phyloP scores from a whole-genome alignment of 1,140 invertebrate genomes.

The Mya arenaria region DNA sequence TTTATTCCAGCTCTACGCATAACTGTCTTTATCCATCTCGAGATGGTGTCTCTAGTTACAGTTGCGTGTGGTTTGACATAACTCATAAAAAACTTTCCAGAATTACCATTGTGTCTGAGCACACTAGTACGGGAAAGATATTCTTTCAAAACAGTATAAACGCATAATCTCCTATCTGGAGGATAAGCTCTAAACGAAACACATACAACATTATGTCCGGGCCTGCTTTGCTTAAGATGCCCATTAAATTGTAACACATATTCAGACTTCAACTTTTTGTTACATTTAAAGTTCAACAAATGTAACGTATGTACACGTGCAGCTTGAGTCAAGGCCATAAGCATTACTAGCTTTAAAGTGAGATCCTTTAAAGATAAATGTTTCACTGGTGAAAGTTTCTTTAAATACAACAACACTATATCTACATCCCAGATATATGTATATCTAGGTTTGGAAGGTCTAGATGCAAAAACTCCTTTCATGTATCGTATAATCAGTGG shows the following conservation, averaged over 20 bases:
- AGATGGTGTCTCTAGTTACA: constrained; percentile 39
- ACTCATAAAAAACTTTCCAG: constrained; percentile 39
- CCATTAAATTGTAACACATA: neutral
- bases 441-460: neutral
- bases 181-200: constrained; percentile 1
- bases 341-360: constrained; percentile 24
- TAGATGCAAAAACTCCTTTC: constrained; percentile 1
- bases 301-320: constrained; percentile 25
- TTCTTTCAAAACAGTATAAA: constrained; percentile 32
- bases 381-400: too few relatives aligned
- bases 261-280: neutral
- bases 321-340: constrained; percentile 4
- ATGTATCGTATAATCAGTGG: constrained; percentile 44
- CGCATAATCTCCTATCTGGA: constrained; percentile 35
- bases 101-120: neutral
- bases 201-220: neutral
- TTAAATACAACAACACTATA: constrained; percentile 1
- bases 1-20: constrained; percentile 41
- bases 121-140: constrained; percentile 45
- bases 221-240: neutral
- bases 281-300: neutral
- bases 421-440: neutral
- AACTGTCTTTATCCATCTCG: constrained; percentile 34
- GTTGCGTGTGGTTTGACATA: constrained; percentile 45
- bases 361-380: too few relatives aligned